Conservation (phyloP, 2,113 vertebrate genomes). For the Sprattus sprattus region DNA sequence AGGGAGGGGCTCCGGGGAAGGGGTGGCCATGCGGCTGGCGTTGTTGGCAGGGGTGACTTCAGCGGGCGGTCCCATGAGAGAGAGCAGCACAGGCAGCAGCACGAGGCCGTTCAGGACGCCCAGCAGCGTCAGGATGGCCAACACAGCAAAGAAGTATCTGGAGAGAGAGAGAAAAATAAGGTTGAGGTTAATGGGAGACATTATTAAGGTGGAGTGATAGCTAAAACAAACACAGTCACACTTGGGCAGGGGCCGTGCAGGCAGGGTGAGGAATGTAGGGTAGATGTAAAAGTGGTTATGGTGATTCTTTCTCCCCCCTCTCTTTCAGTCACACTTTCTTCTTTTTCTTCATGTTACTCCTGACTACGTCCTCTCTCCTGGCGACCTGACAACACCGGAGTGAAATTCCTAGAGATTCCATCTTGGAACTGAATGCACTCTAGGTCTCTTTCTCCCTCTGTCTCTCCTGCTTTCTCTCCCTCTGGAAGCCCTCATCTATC, state of each 20-base stretch:
- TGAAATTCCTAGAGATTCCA: slow-evolving; percentile 51
- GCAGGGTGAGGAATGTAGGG: neutral
- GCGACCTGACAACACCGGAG: slow-evolving; percentile 43
- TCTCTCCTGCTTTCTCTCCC: slow-evolving; percentile 35
- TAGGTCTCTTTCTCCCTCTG: neutral
- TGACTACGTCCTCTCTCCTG: slow-evolving; percentile 40
- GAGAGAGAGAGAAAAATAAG: neutral
- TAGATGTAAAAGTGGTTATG: neutral
- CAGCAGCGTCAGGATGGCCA: slow-evolving; percentile 88
- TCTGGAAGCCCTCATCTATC: slow-evolving; percentile 61
- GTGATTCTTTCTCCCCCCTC: neutral
- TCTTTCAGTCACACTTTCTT: neutral
- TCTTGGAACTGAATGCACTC: slow-evolving; percentile 35
- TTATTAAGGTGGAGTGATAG: neutral
- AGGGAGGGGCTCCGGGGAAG: slow-evolving; percentile 64
- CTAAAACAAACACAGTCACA: neutral
- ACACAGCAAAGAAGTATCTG: slow-evolving; percentile 95
- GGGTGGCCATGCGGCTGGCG: slow-evolving; percentile 62
- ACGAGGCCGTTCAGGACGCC: slow-evolving; percentile 93
- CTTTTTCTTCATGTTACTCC: slow-evolving; percentile 31
- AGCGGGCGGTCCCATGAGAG: slow-evolving; percentile 88
- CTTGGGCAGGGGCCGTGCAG: neutral
- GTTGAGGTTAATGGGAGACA: neutral
- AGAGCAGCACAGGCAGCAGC: slow-evolving; percentile 91
- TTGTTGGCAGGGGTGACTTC: slow-evolving; percentile 76